Evolutionary conservation across 2,888 invertebrate species (phyloP), one percentile per base, ranked within the genome.

Genomic region (Salticus scenicus): DNA sequence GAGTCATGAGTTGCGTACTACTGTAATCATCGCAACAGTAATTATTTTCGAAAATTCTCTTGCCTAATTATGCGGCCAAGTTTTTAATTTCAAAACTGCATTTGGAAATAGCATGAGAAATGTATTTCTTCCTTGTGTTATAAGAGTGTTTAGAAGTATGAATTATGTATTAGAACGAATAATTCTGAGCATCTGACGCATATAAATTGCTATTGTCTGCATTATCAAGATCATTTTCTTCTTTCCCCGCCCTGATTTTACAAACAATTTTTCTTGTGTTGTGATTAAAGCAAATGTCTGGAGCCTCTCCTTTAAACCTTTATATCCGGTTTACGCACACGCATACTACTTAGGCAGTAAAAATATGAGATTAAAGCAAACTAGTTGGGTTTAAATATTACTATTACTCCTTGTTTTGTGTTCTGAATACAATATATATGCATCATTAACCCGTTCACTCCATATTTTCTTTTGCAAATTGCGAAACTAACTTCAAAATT

Each of bases 151-250:
- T 24, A 4, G 57, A 24, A 24, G 0, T 17, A 57, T 57, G 57
- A 57, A 57, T 57, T 57, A 57, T 57, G 57, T 57, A 47, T 47
- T 7, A 57, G 57, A 1, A 57, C 2, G 57, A 57, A 57, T 57
- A 24, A 57, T 57, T 57, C 57, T 24, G 24, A 24, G 57, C 57
- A 57, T 20, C 57, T 57, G 57, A 57, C 24, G 57, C 24, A 57
- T 57, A 24, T 57, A 24, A 57, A 57, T 24, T 24, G 24, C 24
- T 57, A 20, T 57, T 1, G 24, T 20, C 57, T 57, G 57, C 24
- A 24, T n/a, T 24, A 57, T 57, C 24, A 7, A 57, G 57, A 57
- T 57, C 24, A 20, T 57, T 57, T 57, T 57, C 24, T 20, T 24
- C 17, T 7, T 4, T 20, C 24, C 5, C 57, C 7, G 4, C 57